Evolutionary conservation across 37 sponge, comb jelly and placozoan genomes (phyloP), one percentile per base, ranked within the genome.

Genomic region (Oscarella lobularis): DNA sequence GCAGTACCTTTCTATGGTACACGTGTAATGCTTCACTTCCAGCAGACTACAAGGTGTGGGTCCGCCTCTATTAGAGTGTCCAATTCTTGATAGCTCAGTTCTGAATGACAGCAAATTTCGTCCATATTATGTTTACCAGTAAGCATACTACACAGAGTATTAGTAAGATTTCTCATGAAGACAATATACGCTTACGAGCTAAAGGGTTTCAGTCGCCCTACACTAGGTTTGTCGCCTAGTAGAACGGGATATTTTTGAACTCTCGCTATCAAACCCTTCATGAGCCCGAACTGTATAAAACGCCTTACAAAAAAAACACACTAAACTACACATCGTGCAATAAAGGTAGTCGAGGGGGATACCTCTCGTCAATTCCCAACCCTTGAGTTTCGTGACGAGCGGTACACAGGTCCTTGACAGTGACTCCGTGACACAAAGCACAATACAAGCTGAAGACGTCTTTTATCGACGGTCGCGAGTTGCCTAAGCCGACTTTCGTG

Each of bases 201-300:
- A 36, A 30, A 81, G 70, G 74, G 76, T 76, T 54, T 2, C 38
- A 81, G 71, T 27, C 67, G 39, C 33, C 0, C 67, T 14, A 68
- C 35, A 2, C 4, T 72, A 35, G 68, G 66, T n/a, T 78, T 76
- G 30, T n/a, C 14, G 31, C 66, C 35, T 38, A 35, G 35, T 39
- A 75, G 32, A 1, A 84, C 76, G 36, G 91, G 91, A 79, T 90
- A 90, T 54, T 84, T 90, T 36, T 90, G 87, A 1, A 86, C 39
- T 2, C 81, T 81, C 1, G 76, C 72, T 20, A 90, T 84, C 5
- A 90, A 66, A 20, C 65, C 84, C 3, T 81, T 40, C 82, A 84
- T 90, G 35, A 86, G 38, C 20, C 87, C 91, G 79, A 76, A 86
- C 78, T 90, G 91, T 33, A 90, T 78, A 33, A 90, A 75, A 67